These are phyloP conservation scores for Xestia rhomboidea DNA, from an alignment of 2,888 invertebrate genomes.

Conservation along the genomic window DNA sequence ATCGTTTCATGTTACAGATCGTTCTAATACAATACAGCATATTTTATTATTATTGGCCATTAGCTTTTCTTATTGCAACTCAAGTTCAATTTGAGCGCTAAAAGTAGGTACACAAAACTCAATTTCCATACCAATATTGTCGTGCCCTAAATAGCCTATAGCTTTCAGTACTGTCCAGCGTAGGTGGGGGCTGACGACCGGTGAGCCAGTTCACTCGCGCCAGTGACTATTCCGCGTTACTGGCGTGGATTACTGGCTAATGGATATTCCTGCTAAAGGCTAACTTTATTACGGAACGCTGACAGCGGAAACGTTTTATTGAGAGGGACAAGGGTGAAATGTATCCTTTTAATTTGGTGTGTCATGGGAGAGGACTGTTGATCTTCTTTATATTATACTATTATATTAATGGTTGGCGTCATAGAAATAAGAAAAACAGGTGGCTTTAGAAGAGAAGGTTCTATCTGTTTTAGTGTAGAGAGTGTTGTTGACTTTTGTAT, in stretches of 20 bases:
- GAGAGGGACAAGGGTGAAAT: not conserved
- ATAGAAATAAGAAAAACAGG: not conserved
- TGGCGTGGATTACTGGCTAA: slow-evolving; percentile 34
- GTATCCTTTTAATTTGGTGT: not conserved
- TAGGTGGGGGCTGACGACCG: slow-evolving; percentile 16
- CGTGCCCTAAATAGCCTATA: not conserved
- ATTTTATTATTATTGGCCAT: not conserved
- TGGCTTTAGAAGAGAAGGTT: not conserved
- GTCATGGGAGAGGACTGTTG: not conserved
- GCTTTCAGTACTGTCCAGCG: slow-evolving; percentile 1
- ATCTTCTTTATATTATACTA: not conserved
- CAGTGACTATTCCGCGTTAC: slow-evolving; percentile 30
- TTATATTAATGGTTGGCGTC: not conserved
- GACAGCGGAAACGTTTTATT: not conserved
- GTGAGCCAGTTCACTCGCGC: slow-evolving; percentile 24
- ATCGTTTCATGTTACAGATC: not conserved
- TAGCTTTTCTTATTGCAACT: not conserved
- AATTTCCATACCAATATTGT: not conserved
- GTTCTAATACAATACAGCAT: not conserved
- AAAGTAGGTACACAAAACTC: not conserved
- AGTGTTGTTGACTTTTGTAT: not conserved
- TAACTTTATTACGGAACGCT: slow-evolving; percentile 29
- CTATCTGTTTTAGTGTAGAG: not conserved
- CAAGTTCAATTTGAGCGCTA: not conserved
- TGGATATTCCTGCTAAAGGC: slow-evolving; percentile 33